Evolutionary conservation across 2,797 vertebrate species (phyloP), one percentile per base, ranked within the genome.

Genomic region (Pseudochaenichthys georgianus): DNA sequence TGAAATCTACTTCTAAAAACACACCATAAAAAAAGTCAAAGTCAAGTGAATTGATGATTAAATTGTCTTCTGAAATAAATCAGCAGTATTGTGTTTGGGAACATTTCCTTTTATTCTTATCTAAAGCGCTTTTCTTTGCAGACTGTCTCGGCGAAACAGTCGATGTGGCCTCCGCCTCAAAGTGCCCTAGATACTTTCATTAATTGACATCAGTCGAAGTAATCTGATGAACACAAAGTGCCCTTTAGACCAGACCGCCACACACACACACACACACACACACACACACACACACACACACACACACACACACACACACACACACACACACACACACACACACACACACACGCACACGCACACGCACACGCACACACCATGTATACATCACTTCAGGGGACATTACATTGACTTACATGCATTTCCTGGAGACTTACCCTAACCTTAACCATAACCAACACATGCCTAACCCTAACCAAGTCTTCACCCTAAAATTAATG

Each of bases 121-220:
- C 54, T 62, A 4, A 61, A 70, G 19, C 5, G 31, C 73, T 55
- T 53, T 47, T 77, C 57, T 52, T 61, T 58, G 6, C 53, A 38
- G 59, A 57, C 52, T 43, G n/a, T 55, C 59, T 66, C 54, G 79
- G n/a, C 71, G 64, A n/a, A 55, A 73, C 42, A 9, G 71, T 38
- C 47, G 66, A 64, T 64, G 68, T 78, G 51, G 46, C 34, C 48
- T 77, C 51, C 57, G 50, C 79, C 80, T 83, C 72, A 85, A 69
- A 84, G 88, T 73, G 77, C 65, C n/a, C 23, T 67, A 3, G 9
- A 65, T 77, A 46, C 80, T 75, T 88, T 86, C 74, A 90, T 86
- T 86, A 83, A 93, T 84, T 74, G 86, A 82, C 86, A 85, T 85
- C 47, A 91, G 67, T 63, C 83, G 70, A 88, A 80, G 80, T 88